phyloP scores from a whole-genome alignment of 2,113 vertebrate genomes.

The Actenoides hombroni region DNA sequence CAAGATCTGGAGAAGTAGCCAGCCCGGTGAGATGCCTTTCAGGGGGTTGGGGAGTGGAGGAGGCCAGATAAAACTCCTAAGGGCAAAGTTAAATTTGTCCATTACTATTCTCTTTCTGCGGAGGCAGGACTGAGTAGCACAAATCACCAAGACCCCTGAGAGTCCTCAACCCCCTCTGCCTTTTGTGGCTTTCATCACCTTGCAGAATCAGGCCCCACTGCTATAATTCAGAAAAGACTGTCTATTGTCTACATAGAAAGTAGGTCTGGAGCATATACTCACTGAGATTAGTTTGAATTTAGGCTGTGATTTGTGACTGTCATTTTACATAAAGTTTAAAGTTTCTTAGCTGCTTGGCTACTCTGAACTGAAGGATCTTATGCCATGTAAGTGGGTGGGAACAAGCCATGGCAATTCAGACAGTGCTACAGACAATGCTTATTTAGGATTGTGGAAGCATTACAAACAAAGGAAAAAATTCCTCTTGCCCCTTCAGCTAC shows the following conservation, averaged over 20 bases:
- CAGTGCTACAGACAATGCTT: slow-evolving; percentile 47
- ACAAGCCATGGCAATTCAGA: neutral
- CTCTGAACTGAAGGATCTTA: neutral
- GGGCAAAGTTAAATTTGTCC: neutral
- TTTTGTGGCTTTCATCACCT: slow-evolving; percentile 20
- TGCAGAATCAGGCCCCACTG: neutral
- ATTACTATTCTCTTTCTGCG: neutral
- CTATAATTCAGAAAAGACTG: slow-evolving; percentile 8
- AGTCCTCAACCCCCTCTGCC: neutral
- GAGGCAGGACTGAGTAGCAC: neutral
- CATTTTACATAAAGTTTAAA: neutral
- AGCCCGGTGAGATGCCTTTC: neutral
- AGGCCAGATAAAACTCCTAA: neutral
- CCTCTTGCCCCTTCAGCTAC: slow-evolving; percentile 9
- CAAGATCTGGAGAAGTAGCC: slow-evolving; percentile 3
- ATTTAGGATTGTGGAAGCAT: slow-evolving; percentile 36
- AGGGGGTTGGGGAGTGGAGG: neutral
- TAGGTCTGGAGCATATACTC: neutral
- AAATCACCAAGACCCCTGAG: neutral
- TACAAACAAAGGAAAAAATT: slow-evolving; percentile 49
- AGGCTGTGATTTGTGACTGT: slow-evolving; percentile 9
- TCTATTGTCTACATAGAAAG: neutral
- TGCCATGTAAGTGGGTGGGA: slow-evolving; percentile 50
- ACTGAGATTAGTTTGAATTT: neutral
- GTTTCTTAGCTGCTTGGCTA: slow-evolving; percentile 12